Percentiles rank a stretch among this genome's conserved stretches.
Conservation (phyloP, 2,797 vertebrate genomes). For the Gallirallus australis region DNA sequence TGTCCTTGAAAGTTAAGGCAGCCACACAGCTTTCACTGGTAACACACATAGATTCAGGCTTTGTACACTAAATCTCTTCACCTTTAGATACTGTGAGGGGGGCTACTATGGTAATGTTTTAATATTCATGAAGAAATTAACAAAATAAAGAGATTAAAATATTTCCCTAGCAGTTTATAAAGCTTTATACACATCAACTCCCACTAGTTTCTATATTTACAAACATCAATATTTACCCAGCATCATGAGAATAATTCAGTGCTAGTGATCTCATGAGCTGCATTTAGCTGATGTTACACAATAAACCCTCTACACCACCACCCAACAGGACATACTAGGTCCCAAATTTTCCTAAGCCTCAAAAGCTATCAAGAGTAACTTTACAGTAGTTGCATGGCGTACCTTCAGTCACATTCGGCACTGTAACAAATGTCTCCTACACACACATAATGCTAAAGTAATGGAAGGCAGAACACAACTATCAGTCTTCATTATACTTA, state of each 20-base stretch:
- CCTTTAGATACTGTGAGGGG: neutral
- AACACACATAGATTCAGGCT: neutral
- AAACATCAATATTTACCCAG: neutral
- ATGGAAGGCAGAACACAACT: neutral
- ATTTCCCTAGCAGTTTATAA: neutral
- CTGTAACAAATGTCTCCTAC: neutral
- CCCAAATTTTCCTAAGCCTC: neutral
- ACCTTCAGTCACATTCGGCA: neutral
- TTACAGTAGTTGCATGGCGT: neutral
- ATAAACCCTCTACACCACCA: neutral
- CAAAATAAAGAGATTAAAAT: neutral
- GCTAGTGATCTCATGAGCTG: neutral
- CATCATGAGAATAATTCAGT: neutral
- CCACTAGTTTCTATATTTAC: neutral
- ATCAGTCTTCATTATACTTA: fast-evolving
- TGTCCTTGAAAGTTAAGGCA: neutral
- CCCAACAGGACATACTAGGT: fast-evolving
- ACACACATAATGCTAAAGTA: neutral
- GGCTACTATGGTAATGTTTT: neutral
- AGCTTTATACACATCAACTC: neutral
- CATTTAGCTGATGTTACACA: neutral
- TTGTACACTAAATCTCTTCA: neutral
- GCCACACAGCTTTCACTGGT: neutral
- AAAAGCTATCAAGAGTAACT: neutral
- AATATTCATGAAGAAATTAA: neutral